Evolutionary conservation across 2,797 vertebrate species (phyloP).

Genomic region (Rhynchonycteris naso): DNA sequence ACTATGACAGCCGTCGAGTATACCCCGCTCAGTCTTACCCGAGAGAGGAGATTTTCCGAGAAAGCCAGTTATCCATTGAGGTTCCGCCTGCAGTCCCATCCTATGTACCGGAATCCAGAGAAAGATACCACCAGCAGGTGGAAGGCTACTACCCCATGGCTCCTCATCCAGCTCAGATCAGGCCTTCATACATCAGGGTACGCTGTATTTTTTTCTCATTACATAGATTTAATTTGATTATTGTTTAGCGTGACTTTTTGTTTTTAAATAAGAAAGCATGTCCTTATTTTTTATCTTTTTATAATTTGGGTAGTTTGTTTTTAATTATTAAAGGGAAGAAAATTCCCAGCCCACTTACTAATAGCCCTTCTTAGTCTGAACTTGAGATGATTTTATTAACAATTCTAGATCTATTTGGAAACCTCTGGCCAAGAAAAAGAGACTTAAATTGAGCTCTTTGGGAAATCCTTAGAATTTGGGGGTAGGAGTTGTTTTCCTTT

Average conservation of each 20-base stretch:
- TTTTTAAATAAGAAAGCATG: neutral
- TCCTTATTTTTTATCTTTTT: neutral
- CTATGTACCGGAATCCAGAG: conserved; percentile 93
- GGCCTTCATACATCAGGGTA: conserved; percentile 92
- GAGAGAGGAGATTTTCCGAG: conserved; percentile 93
- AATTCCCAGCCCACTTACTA: neutral
- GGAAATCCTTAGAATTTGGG: conserved; percentile 1
- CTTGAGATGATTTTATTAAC: conserved; percentile 3
- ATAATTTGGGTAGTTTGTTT: neutral
- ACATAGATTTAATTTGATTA: conserved; percentile 5
- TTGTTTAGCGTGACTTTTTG: neutral
- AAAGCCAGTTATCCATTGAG: conserved; percentile 94
- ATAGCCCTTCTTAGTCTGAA: conserved; percentile 24
- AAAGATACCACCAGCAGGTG: conserved; percentile 92
- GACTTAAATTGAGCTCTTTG: conserved; percentile 49
- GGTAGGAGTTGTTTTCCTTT: neutral
- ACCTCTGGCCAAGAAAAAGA: neutral
- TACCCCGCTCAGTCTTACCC: conserved; percentile 92
- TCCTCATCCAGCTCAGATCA: conserved; percentile 91
- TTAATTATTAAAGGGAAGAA: neutral
- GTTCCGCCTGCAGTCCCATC: conserved; percentile 91
- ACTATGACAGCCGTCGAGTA: conserved; percentile 91
- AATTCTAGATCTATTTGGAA: conserved; percentile 22
- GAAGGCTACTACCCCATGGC: conserved; percentile 93
- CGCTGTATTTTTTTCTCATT: conserved; percentile 68